These are phyloP conservation scores for Sinella curviseta DNA, from an alignment of 1,140 invertebrate genomes.

Conservation along the genomic window DNA sequence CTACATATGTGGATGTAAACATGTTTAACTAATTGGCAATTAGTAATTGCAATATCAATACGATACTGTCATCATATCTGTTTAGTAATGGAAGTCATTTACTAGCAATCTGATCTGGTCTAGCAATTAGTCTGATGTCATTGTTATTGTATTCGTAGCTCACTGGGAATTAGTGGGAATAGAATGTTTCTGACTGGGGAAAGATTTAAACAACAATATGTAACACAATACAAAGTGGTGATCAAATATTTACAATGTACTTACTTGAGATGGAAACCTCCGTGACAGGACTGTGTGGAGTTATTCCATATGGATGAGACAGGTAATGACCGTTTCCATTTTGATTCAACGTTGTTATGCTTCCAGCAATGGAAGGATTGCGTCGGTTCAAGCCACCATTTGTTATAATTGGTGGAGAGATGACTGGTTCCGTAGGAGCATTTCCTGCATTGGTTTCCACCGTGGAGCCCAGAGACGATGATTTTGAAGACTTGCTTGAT, in stretches of 20 bases:
- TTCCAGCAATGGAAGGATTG: background rate
- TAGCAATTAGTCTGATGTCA: no score
- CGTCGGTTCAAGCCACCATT: background rate
- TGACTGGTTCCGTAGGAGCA: background rate
- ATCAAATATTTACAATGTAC: background rate
- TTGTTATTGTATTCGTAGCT: no score
- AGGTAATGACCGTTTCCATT: constrained; percentile 4
- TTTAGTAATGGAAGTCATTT: no score
- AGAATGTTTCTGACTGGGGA: no score
- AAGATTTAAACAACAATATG: background rate
- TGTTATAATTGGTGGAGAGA: constrained; percentile 14
- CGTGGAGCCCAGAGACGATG: constrained; percentile 4
- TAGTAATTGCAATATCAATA: no score
- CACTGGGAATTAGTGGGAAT: no score
- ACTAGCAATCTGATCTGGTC: no score
- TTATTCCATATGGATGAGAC: background rate
- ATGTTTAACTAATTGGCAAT: no score
- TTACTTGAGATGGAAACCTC: constrained; percentile 27
- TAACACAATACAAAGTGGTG: no score
- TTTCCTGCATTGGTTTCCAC: background rate
- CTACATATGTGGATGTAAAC: no score
- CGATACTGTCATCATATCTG: no score
- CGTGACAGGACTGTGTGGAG: constrained; percentile 22
- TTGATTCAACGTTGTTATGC: constrained; percentile 1
- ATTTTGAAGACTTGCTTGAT: background rate